Percentiles rank a stretch among this genome's conserved stretches.
phyloP scores from a whole-genome alignment of 2,797 vertebrate genomes.

The Lemur catta region DNA sequence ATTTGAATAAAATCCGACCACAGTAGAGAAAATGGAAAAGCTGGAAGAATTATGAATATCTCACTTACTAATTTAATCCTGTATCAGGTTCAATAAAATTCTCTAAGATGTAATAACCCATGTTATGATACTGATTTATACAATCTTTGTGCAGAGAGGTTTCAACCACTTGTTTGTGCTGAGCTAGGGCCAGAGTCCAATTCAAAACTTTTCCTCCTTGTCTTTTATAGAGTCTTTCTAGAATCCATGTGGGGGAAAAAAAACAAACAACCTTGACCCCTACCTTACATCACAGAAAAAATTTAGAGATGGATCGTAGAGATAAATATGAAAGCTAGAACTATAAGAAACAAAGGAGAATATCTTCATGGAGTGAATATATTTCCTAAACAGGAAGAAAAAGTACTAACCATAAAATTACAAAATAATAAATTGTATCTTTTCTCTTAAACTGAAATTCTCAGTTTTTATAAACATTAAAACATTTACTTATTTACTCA shows the following conservation, averaged over 20 bases:
- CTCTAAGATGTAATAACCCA: not conserved
- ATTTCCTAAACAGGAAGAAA: not conserved
- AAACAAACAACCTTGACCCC: not conserved
- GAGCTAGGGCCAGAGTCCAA: not conserved
- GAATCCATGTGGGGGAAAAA: not conserved
- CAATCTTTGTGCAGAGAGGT: not conserved
- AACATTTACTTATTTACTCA: not conserved
- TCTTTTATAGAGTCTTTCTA: not conserved
- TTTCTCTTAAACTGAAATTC: constrained; percentile 13
- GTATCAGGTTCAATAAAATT: not conserved
- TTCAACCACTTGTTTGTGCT: not conserved
- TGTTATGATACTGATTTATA: not conserved
- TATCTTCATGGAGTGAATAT: not conserved
- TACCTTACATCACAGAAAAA: not conserved
- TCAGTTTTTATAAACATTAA: not conserved
- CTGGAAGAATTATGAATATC: not conserved
- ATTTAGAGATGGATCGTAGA: not conserved
- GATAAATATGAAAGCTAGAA: not conserved
- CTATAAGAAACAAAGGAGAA: not conserved
- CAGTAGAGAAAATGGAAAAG: not conserved
- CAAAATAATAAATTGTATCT: not conserved
- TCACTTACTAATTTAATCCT: not conserved
- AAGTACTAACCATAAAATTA: not conserved
- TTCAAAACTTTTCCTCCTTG: not conserved
- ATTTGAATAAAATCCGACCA: not conserved